phyloP scores from a whole-genome alignment of 2,797 vertebrate species.

The Margarornis squamiger region DNA sequence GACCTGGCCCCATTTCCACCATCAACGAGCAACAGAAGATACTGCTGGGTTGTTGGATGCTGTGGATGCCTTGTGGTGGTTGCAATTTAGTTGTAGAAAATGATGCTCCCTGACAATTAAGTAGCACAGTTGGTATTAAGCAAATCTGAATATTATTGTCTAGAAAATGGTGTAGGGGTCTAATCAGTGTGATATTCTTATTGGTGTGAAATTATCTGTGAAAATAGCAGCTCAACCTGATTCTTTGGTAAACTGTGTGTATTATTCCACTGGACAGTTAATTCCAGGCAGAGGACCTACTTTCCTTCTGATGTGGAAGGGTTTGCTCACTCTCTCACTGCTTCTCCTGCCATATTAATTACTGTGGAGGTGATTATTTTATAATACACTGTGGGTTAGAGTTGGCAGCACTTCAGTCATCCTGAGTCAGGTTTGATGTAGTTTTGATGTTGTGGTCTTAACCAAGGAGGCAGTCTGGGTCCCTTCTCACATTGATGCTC shows the following conservation, averaged over 20 bases:
- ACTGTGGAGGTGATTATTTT: background rate
- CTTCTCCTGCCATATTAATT: background rate
- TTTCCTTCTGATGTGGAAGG: background rate
- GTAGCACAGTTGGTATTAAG: conserved; percentile 16
- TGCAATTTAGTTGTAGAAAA: background rate
- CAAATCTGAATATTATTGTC: conserved; percentile 30
- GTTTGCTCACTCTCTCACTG: background rate
- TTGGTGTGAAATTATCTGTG: conserved; percentile 47
- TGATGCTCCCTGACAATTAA: conserved; percentile 20
- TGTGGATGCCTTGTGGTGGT: background rate
- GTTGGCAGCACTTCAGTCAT: background rate
- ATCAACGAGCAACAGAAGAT: background rate
- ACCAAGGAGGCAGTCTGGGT: background rate
- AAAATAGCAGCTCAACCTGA: background rate
- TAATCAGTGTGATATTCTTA: conserved; percentile 18
- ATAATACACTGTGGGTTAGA: background rate
- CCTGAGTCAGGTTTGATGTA: background rate
- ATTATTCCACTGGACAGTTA: background rate
- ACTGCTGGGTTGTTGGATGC: conserved; percentile 25
- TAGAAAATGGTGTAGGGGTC: background rate
- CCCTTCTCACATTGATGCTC: background rate
- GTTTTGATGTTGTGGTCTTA: background rate
- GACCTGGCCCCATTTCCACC: background rate
- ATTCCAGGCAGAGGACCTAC: background rate
- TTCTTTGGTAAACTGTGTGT: background rate